These are phyloP conservation scores for Sarcophaga rosellei DNA, from an alignment of 2,888 invertebrate species.

Conservation along the genomic window DNA sequence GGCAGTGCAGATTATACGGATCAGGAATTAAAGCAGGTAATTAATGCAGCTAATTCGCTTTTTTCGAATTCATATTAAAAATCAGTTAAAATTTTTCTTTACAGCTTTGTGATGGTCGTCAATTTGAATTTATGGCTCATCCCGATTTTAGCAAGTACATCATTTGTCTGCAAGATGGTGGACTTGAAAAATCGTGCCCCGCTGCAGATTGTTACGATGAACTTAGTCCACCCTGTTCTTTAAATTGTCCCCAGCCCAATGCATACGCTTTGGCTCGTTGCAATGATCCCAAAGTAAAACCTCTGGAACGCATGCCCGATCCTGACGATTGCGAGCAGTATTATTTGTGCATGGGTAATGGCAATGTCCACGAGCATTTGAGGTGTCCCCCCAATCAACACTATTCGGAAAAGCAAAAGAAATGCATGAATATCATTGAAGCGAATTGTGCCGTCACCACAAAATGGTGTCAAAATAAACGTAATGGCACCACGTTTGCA, in stretches of 20 bases:
- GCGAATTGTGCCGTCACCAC: slow-evolving; percentile 66
- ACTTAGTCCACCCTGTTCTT: slow-evolving; percentile 27
- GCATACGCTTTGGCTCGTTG: slow-evolving; percentile 1
- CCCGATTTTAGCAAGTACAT: slow-evolving; percentile 69
- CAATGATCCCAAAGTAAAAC: slow-evolving; percentile 1
- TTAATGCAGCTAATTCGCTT: background rate
- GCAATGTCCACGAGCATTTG: slow-evolving; percentile 30
- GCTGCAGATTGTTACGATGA: slow-evolving; percentile 43
- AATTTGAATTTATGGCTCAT: slow-evolving; percentile 53
- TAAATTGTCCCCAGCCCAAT: background rate
- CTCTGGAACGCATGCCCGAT: slow-evolving; percentile 55
- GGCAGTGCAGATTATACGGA: slow-evolving; percentile 8
- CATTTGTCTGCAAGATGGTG: slow-evolving; percentile 62
- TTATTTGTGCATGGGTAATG: slow-evolving; percentile 64
- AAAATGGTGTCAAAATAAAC: slow-evolving; percentile 64
- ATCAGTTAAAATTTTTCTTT: slow-evolving; percentile 1
- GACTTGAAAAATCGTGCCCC: slow-evolving; percentile 1
- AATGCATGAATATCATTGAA: slow-evolving; percentile 61
- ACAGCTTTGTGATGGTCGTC: slow-evolving; percentile 43
- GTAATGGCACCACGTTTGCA: slow-evolving; percentile 57
- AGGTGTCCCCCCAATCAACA: slow-evolving; percentile 68
- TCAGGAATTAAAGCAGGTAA: slow-evolving; percentile 25
- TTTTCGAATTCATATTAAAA: no score
- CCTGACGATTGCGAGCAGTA: slow-evolving; percentile 61
- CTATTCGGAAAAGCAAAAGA: slow-evolving; percentile 66